Evolutionary conservation across 1,140 invertebrate species (phyloP).

Genomic region (Drosophila kurseongensis): DNA sequence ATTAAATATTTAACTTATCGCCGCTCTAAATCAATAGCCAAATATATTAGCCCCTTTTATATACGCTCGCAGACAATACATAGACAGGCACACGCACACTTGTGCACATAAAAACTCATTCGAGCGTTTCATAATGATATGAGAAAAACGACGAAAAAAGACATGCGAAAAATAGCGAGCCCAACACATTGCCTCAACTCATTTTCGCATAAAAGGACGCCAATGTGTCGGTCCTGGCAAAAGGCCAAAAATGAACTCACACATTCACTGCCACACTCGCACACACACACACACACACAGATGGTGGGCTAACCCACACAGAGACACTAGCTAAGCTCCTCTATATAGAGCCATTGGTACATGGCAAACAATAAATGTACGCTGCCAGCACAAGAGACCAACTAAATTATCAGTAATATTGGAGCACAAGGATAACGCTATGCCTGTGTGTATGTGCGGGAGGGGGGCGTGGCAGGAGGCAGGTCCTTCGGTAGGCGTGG

Average conservation of each 20-base stretch:
- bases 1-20: constrained; percentile 62
- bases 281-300: constrained; percentile 16
- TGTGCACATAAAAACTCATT: constrained; percentile 65
- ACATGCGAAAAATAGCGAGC: constrained; percentile 55
- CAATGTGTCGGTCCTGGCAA: constrained; percentile 76
- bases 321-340: constrained; percentile 7
- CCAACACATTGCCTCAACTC: constrained; percentile 79
- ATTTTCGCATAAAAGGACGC: constrained; percentile 81
- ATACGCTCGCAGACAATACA: constrained; percentile 15
- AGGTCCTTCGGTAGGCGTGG: constrained; percentile 56
- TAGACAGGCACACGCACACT: constrained; percentile 23
- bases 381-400: constrained; percentile 73
- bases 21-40: constrained; percentile 58
- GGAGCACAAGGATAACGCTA: constrained; percentile 44
- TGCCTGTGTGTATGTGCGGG: constrained; percentile 4
- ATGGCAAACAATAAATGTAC: constrained; percentile 68
- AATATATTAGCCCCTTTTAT: constrained; percentile 41
- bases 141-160: constrained; percentile 36
- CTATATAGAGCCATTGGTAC: constrained; percentile 65
- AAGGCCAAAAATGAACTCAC: constrained; percentile 72
- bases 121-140: constrained; percentile 76
- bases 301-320: constrained; percentile 17
- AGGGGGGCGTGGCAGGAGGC: constrained; percentile 18
- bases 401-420: constrained; percentile 83
- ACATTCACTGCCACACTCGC: constrained; percentile 10